Conservation (phyloP, 2,888 invertebrate genomes). For the Antheraea yamamai region DNA sequence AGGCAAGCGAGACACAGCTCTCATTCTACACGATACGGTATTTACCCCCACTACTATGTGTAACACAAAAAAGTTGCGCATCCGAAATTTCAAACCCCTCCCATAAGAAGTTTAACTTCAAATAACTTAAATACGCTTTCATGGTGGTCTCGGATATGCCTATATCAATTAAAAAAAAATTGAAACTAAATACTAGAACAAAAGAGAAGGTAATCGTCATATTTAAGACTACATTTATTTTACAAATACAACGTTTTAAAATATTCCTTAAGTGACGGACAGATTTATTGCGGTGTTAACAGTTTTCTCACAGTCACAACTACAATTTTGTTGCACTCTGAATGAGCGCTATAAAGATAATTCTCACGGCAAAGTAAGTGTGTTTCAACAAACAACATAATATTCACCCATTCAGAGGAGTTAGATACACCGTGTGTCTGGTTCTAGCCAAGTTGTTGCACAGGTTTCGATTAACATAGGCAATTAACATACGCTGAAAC, state of each 20-base stretch:
- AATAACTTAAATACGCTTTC: too few relatives aligned
- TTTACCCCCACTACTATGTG: too few relatives aligned
- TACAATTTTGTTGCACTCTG: neutral
- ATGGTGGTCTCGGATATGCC: too few relatives aligned
- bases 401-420: neutral
- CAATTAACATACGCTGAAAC: neutral
- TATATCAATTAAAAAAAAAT: too few relatives aligned
- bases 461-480: neutral
- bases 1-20: too few relatives aligned
- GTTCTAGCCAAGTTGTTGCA: neutral
- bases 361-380: neutral
- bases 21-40: too few relatives aligned
- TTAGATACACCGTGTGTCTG: neutral
- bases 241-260: neutral
- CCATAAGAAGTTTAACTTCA: too few relatives aligned
- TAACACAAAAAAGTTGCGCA: too few relatives aligned
- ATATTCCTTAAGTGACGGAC: neutral
- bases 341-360: slow-evolving; percentile 1
- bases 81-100: too few relatives aligned
- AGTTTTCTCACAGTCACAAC: neutral
- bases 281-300: neutral
- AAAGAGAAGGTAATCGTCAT: neutral
- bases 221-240: neutral
- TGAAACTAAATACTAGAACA: too few relatives aligned
- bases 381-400: neutral